Conservation (phyloP, 2,888 invertebrate species). For the Exocentrus adspersus region DNA sequence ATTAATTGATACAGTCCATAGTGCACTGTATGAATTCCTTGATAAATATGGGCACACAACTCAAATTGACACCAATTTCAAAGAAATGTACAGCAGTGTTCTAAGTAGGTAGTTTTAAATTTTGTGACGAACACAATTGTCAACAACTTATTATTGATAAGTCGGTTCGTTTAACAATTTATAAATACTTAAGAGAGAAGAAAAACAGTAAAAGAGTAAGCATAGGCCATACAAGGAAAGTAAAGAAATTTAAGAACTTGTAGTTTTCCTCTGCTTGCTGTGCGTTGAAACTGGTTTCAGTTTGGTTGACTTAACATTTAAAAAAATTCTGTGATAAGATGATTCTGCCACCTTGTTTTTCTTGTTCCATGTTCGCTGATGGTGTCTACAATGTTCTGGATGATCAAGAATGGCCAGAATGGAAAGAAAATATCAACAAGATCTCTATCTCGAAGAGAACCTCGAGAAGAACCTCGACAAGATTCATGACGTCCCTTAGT, state of each 20-base stretch:
- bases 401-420: no score
- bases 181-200: background rate
- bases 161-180: background rate
- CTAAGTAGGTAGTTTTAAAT: background rate
- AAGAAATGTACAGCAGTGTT: background rate
- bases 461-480: no score
- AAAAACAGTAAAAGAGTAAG: background rate
- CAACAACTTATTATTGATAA: background rate
- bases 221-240: background rate
- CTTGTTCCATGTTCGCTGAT: no score
- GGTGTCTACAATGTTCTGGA: no score
- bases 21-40: background rate
- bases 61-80: background rate
- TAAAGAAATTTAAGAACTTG: background rate
- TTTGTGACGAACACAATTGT: background rate
- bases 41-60: background rate
- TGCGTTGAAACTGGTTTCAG: no score
- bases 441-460: no score
- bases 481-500: no score
- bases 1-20: conserved; percentile 1
- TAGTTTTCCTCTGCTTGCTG: background rate
- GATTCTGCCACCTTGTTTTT: no score
- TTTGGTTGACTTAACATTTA: no score
- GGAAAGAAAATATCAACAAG: no score
- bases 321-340: no score